Percentiles rank a stretch among this genome's conserved stretches.
Conservation (phyloP, 2,888 invertebrate genomes). For the Hyppa rectilinea region DNA sequence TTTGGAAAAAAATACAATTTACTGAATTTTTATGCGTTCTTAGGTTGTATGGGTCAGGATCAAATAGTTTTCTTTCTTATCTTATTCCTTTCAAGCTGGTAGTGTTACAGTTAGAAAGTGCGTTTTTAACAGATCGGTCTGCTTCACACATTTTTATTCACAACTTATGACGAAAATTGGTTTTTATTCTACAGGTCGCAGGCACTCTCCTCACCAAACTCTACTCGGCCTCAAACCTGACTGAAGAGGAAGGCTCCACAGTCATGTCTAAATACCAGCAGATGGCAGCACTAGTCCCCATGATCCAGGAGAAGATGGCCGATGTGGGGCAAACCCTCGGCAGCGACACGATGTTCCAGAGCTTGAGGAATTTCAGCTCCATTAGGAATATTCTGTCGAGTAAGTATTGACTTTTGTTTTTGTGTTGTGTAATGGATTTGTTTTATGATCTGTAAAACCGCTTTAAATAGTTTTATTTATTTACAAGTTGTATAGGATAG, state of each 20-base stretch:
- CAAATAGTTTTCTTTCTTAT: not conserved
- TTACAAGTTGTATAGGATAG: too few species aligned
- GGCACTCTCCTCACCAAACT: constrained; percentile 84
- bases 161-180: not conserved
- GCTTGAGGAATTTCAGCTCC: constrained; percentile 75
- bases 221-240: constrained; percentile 87
- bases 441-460: not conserved
- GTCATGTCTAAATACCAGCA: constrained; percentile 83
- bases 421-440: not conserved
- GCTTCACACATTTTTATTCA: not conserved
- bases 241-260: constrained; percentile 81
- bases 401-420: constrained; percentile 65
- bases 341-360: constrained; percentile 79
- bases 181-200: constrained; percentile 78
- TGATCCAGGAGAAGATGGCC: constrained; percentile 78
- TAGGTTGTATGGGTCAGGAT: too few species aligned
- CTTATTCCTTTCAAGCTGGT: not conserved
- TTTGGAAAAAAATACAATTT: not conserved
- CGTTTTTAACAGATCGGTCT: not conserved
- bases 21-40: not conserved
- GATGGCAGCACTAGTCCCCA: constrained; percentile 84
- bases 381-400: constrained; percentile 78
- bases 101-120: not conserved
- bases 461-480: too few species aligned
- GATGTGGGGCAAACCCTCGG: constrained; percentile 75